Evolutionary conservation across 2,113 vertebrate genomes (phyloP).

Genomic region (Dissostichus mawsoni): DNA sequence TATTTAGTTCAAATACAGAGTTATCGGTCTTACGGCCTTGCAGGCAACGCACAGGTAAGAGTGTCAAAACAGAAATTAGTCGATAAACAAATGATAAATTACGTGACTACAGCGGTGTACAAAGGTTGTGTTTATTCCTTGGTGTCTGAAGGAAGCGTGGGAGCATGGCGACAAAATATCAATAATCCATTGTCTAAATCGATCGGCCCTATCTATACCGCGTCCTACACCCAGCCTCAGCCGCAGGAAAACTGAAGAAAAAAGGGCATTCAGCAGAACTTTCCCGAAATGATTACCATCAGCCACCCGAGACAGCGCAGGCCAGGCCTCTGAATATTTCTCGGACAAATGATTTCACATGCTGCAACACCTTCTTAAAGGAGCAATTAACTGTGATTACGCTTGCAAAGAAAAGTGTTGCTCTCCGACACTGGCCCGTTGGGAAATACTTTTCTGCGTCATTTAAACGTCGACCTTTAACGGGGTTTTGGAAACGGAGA

Average conservation of each 20-base stretch:
- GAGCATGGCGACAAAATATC: constrained; percentile 50
- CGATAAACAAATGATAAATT: constrained; percentile 54
- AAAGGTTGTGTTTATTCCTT: constrained; percentile 64
- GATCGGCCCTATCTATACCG: constrained; percentile 52
- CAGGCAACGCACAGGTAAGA: not conserved
- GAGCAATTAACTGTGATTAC: constrained; percentile 84
- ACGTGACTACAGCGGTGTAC: constrained; percentile 25
- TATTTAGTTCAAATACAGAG: not conserved
- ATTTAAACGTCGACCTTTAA: constrained; percentile 82
- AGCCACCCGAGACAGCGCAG: constrained; percentile 34
- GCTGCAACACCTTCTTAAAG: constrained; percentile 76
- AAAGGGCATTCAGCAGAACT: constrained; percentile 31
- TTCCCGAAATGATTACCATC: constrained; percentile 46
- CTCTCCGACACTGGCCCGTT: constrained; percentile 70
- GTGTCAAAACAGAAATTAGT: constrained; percentile 6
- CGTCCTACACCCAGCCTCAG: constrained; percentile 38
- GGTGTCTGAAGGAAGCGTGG: constrained; percentile 21
- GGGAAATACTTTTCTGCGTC: constrained; percentile 82
- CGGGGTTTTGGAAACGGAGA: constrained; percentile 68
- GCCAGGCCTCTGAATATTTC: constrained; percentile 56
- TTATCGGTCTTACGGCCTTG: not conserved
- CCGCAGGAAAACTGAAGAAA: constrained; percentile 6
- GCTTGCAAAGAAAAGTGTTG: constrained; percentile 73
- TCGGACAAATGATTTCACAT: constrained; percentile 75
- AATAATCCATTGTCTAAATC: constrained; percentile 65